Evolutionary conservation across 2,888 invertebrate genomes (phyloP).

Genomic region (Eristalis tenax): DNA sequence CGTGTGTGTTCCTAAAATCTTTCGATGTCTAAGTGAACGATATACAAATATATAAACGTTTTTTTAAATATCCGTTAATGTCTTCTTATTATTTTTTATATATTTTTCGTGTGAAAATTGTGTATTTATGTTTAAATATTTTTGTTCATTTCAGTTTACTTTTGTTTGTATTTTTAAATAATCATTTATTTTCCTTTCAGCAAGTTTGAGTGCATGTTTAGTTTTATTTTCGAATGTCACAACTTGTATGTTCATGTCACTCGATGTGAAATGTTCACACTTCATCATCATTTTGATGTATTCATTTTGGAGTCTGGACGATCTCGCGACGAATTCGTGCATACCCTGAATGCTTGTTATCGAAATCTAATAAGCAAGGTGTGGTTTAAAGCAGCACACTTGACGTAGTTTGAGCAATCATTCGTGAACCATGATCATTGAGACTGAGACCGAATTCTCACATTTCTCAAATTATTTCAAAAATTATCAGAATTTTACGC

Average conservation of each 20-base stretch:
- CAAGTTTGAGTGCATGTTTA: neutral
- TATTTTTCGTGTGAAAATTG: neutral
- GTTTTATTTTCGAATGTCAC: neutral
- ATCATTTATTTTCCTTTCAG: constrained; percentile 35
- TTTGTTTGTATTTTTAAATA: constrained; percentile 23
- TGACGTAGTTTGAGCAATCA: too few species aligned
- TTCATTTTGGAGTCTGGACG: neutral
- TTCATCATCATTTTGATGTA: neutral
- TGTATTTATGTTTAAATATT: neutral
- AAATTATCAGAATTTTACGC: too few species aligned
- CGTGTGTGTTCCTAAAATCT: constrained; percentile 63
- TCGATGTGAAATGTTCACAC: neutral
- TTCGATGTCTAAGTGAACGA: constrained; percentile 46
- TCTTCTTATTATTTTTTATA: constrained; percentile 1
- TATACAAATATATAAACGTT: constrained; percentile 53
- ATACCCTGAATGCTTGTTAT: too few species aligned
- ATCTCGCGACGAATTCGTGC: too few species aligned
- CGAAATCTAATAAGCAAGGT: too few species aligned
- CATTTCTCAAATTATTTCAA: too few species aligned
- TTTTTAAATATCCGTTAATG: constrained; percentile 25
- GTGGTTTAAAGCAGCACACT: too few species aligned
- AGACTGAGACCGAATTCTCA: too few species aligned
- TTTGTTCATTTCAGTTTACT: constrained; percentile 16
- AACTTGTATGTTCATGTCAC: neutral
- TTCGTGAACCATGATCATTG: too few species aligned